Evolutionary conservation across 2,888 invertebrate species (phyloP), one percentile per base, ranked within the genome.

Genomic region (Agrotis clavis): DNA sequence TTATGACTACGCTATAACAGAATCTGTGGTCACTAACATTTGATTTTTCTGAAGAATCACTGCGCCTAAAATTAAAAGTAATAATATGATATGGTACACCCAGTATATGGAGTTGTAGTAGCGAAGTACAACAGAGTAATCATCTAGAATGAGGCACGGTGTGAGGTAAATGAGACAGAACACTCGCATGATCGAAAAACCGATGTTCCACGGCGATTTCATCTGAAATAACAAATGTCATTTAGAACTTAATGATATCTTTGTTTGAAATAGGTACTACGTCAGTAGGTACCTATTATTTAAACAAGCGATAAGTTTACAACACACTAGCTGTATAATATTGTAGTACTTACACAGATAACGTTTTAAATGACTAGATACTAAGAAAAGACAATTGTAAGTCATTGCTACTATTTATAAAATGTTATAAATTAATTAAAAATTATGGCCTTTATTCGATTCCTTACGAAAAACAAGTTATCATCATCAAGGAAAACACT

Each of bases 171-270:
- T 90, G 0, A 96, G 82, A 79, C 95, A 96, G 35, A 95, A 90
- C 25, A 93, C 54, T 2, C 96, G 91, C 94, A 95, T 95, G 76
- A 96, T 93, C 0, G 94, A 93, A 74, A 93, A 96, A 0, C 96
- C 96, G 19, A 96, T 90, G 77, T 97, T 97, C 95, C 97, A 97
- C 0, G 97, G 88, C 70, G 94, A 91, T 85, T 96, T 96, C 85
- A 95, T 93, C 97, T 97, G 94, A 87, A 96, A 96, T 85, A 11
- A 64, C n/a, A 47, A 59, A 61, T 19, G 19, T 21, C 30, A n/a
- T 9, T 14, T 50, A 62, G 19, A 18, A 18, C 56, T n/a, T 25
- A 65, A n/a, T 21, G 41, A n/a, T 65, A 45, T 57, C 16, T 45
- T 14, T 25, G 21, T 45, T 14, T 45, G 41, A 41, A n/a, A 1